phyloP scores from a whole-genome alignment of 2,888 invertebrate genomes.

The Prenolepis imparis region DNA sequence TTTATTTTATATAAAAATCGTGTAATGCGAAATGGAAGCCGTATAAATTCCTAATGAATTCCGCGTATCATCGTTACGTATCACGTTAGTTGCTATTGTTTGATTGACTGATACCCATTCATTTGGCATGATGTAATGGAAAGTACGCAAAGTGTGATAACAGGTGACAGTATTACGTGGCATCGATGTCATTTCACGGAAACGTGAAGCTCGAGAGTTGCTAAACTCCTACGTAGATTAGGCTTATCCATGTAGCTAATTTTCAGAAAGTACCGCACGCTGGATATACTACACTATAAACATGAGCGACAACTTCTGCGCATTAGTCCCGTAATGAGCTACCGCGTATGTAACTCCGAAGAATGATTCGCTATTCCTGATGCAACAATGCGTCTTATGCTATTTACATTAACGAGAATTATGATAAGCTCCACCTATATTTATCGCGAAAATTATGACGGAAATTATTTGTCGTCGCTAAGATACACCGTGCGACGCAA shows the following conservation, averaged over 20 bases:
- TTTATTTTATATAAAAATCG: not conserved
- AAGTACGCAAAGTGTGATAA: constrained; percentile 54
- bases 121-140: constrained; percentile 31
- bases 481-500: constrained; percentile 28
- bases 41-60: constrained; percentile 35
- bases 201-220: constrained; percentile 58
- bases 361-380: constrained; percentile 54
- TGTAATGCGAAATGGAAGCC: not conserved
- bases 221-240: constrained; percentile 58
- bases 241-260: constrained; percentile 68
- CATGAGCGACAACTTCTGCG: constrained; percentile 61
- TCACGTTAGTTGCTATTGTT: constrained; percentile 14
- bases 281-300: constrained; percentile 42
- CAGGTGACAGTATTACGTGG: constrained; percentile 56
- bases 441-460: constrained; percentile 52
- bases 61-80: constrained; percentile 12
- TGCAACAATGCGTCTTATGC: constrained; percentile 62
- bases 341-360: constrained; percentile 61
- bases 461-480: constrained; percentile 53
- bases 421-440: constrained; percentile 62
- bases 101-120: constrained; percentile 53
- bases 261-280: constrained; percentile 59
- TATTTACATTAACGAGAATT: constrained; percentile 64
- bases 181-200: constrained; percentile 52
- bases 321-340: constrained; percentile 66